Evolutionary conservation across 2,113 vertebrate genomes (phyloP), one percentile per base, ranked within the genome.

Genomic region (Spea multiplicata): DNA sequence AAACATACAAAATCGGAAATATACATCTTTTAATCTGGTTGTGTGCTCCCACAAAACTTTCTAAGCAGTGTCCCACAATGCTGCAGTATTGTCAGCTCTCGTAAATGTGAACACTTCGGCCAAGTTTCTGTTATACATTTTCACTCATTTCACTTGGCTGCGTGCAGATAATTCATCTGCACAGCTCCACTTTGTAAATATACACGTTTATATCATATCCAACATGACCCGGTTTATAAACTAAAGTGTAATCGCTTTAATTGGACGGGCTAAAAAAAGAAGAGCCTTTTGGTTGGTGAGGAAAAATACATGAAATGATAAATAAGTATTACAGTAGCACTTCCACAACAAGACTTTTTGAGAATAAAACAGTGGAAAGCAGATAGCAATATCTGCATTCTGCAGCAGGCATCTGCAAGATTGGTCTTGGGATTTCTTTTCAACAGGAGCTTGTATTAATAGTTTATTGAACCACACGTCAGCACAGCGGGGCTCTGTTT

Each of bases 391-490:
- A 76, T 68, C 52, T 69, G 75, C 61, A 70, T 70, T 70, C 75
- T 77, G 66, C 17, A 61, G 16, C 10, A 62, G 46, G 45, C 16
- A 50, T 70, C 67, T 44, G 44, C 48, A 66, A 68, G 46, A 69
- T 77, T 77, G 44, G 49, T 46, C 4, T 69, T 62, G 53, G 66
- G 65, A 76, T 59, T 68, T 68, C 65, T 76, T 76, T 68, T 59
- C 61, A 76, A 68, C 65, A 76, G 66, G 66, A 70, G 55, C 75
- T 50, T 77, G 75, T 70, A 77, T 70, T 77, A 77, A 77, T 77
- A 77, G 66, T 77, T 77, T 77, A 77, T 77, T 77, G 75, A 77
- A 77, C 75, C 53, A 62, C 8, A 67, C 59, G 75, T 77, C 67
- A 1, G 10, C 67, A 70, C 75, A 77, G 55, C 67, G 44, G 55